Evolutionary conservation across 2,113 vertebrate species (phyloP).

Genomic region (Hydrolagus affinis): DNA sequence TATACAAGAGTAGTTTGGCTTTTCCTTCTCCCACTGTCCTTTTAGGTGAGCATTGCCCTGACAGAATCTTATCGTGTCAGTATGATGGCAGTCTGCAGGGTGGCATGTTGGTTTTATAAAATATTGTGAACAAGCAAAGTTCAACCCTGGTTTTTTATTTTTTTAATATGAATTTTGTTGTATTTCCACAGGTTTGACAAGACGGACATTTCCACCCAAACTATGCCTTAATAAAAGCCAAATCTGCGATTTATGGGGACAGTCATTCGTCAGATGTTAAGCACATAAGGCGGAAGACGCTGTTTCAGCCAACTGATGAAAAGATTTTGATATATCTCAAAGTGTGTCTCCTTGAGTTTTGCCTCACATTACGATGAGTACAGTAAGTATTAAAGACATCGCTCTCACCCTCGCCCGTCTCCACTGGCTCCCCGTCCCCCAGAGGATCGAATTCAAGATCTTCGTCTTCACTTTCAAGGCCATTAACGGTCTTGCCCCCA

Average conservation of each 20-base stretch:
- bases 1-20: too few relatives aligned
- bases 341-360: not conserved
- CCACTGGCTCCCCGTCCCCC: too few relatives aligned
- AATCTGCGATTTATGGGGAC: not conserved
- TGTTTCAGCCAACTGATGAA: constrained; percentile 1
- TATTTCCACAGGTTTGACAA: not conserved
- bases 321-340: constrained; percentile 6
- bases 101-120: constrained; percentile 15
- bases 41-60: too few relatives aligned
- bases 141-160: not conserved
- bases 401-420: too few relatives aligned
- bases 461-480: too few relatives aligned
- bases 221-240: constrained; percentile 4
- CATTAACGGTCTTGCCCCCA: too few relatives aligned
- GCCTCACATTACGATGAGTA: not conserved
- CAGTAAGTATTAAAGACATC: constrained; percentile 23
- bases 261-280: constrained; percentile 19
- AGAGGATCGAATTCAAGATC: too few relatives aligned
- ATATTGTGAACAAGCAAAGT: not conserved
- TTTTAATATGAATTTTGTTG: constrained; percentile 3
- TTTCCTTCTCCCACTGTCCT: not conserved
- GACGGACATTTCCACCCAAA: constrained; percentile 1
- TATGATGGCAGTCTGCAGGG: too few relatives aligned
- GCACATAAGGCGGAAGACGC: not conserved
- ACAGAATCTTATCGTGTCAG: too few relatives aligned